A percentile compares a stretch with the other conserved stretches of the same genome.
Evolutionary conservation across 92 coral and sea anemone species (phyloP).

Genomic region (Umimayanthus kanabou): DNA sequence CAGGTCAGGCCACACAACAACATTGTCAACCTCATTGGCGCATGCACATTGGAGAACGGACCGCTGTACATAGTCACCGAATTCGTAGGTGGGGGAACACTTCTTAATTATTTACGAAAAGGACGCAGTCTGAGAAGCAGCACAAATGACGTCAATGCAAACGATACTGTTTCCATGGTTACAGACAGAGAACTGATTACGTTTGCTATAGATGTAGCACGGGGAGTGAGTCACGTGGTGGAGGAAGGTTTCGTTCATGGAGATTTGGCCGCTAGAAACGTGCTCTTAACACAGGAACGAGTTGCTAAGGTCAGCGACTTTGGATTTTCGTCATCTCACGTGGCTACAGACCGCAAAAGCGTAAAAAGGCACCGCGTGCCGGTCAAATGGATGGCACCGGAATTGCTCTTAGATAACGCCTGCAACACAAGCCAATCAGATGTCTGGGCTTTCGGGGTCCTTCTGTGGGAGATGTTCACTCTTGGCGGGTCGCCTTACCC

Average conservation of each 20-base stretch:
- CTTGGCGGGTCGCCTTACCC: constrained; percentile 25
- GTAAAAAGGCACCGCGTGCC: neutral
- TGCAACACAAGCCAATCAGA: constrained; percentile 17
- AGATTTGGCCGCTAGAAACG: constrained; percentile 28
- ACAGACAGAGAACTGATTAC: constrained; percentile 7
- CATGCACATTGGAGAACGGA: constrained; percentile 1
- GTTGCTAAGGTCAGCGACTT: constrained; percentile 28
- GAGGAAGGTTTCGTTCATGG: constrained; percentile 13
- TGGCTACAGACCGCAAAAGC: neutral
- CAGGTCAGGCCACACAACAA: constrained; percentile 4
- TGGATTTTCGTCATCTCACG: constrained; percentile 9
- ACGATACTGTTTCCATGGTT: neutral
- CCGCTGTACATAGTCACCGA: constrained; percentile 38
- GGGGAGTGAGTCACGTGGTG: constrained; percentile 9
- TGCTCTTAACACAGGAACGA: neutral
- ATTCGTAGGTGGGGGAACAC: constrained; percentile 18
- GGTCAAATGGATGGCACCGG: constrained; percentile 27
- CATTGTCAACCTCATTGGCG: constrained; percentile 23
- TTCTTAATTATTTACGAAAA: constrained; percentile 4
- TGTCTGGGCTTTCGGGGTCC: constrained; percentile 27
- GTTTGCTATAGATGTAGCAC: constrained; percentile 13
- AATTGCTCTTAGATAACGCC: neutral
- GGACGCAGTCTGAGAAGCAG: neutral
- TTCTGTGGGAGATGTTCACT: constrained; percentile 22
- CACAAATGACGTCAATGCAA: neutral